Evolutionary conservation across 2,888 invertebrate species (phyloP), one percentile per base, ranked within the genome.

Genomic region (Acrobasis consociella): DNA sequence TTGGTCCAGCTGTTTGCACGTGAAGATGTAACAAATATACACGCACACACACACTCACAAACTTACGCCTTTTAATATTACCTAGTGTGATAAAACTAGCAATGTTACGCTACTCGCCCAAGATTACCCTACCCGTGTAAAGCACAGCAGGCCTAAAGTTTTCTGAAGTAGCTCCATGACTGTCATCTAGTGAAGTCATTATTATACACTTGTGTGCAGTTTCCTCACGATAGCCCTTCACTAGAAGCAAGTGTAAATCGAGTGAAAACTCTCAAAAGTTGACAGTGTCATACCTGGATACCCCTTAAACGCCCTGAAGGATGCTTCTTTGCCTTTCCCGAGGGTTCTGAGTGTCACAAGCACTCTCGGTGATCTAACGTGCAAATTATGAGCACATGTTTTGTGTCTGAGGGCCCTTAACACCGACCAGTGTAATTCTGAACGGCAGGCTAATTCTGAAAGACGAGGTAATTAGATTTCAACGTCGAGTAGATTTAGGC

Each of bases 351-450:
- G 75, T 66, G 71, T 71, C 63, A 37, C 59, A 66, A 76, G 73
- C 22, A 69, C 69, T 55, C 75, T 75, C 63, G 46, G n/a, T 39
- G 62, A 65, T 70, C 66, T 72, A 72, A 79, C 74, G 77, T 76
- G 78, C 68, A 78, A 77, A 80, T 77, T 77, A 74, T 75, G 73
- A 72, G 68, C 73, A 72, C 74, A 75, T 74, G 73, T 74, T 69
- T 67, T 72, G 76, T 73, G 72, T 71, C 66, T 64, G 70, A 74
- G 73, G 63, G 68, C 64, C 38, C 70, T 75, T 51, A 17, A 63
- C 59, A 17, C 37, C 58, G 31, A 13, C 58, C 55, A 53, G 52
- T 10, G 13, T 46, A 46, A 13, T 52, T 31, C 31, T n/a, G 31
- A 31, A 39, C 17, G 56, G 39, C 56, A 49, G 51, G 60, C 49